Base-by-base conservation (phyloP, 2,113 vertebrate genomes). In the Pluvianellus socialis region DNA sequence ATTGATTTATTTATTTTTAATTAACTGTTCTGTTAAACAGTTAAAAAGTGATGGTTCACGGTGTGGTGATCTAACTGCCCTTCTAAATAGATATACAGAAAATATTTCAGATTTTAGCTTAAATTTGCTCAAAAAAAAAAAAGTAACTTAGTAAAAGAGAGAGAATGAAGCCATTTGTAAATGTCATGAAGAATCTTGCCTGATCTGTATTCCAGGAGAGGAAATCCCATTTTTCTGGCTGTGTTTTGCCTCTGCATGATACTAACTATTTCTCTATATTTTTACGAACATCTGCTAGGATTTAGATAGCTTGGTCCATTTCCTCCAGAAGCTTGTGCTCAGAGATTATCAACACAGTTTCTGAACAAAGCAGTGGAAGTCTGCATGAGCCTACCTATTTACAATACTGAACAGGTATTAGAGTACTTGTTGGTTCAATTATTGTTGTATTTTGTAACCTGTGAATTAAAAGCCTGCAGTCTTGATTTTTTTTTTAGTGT, bases 1-100 rank as follows among this genome's bases (percentile, higher is more conserved):
- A 92, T 3, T 6, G 13, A 49, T 90, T 67, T 91, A 72, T 73
- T 88, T 97, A 81, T 97, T 97, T 98, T 97, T 97, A 96, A 95
- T 86, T 81, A 83, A 74, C 56, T 32, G 58, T 49, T 83, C 61
- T 85, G n/a, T 67, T 90, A 96, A 92, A 50, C 53, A 93, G 23
- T 93, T 84, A 88, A 76, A 58, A 33, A 13, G 5, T 4, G 12
- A 4, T 63, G 58, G 21, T 80, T 86, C 21, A 66, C 62, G 44
- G 24, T n/a, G 16, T 35, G 52, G 15, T 91, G 79, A 70, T 52
- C 32, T 89, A 85, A 73, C 50, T 83, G 65, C 14, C 45, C 35
- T 91, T 79, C 61, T 61, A 53, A 65, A 73, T 24, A 91, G 33
- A 86, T 94, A 68, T 6, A n/a, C 38, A 65, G 86, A 92, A 97